Base-by-base conservation (phyloP, 1,140 invertebrate species). In the Hypsibius dujardini region DNA sequence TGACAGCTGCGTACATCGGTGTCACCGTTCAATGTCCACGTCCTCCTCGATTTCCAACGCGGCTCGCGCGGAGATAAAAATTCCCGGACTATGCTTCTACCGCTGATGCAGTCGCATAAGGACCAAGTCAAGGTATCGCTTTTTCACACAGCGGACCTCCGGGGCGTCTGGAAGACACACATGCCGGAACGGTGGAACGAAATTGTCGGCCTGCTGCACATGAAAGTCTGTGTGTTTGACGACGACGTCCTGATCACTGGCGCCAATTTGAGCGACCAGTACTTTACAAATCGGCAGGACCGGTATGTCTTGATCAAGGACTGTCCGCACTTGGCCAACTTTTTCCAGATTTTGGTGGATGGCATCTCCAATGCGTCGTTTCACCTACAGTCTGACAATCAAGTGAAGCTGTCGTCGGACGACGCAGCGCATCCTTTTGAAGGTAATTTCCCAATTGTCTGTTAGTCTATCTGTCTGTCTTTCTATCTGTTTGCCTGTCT, bases 151-250 rank as follows among this genome's bases (percentile, higher is more conserved):
- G 94, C 95, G 1, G 84, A 87, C 74, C 80, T 98, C n/a, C 82
- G 90, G 71, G 92, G 92, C 0, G 75, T 88, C 14, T 82, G 89
- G 46, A 91, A 90, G 74, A 83, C 82, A 72, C 76, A 88, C 1
- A 81, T 91, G 15, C 92, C 93, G 1, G 84, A 90, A 72, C 82
- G 91, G 40, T 82, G 77, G 77, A 96, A 97, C 80, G 95, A 98
- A 83, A 79, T 95, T 1, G 83, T 96, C 71, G 95, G 95, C 1
- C 79, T 98, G 1, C 92, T 96, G 76, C 96, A 99, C 75, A 95
- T 98, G 87, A 99, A 99, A 81, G 81, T 97, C 12, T 98, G 97
- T 76, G 83, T 98, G 72, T 90, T 95, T 78, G 96, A 99, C 82
- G 86, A 99, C 80, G 86, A 86, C 71, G 83, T 99, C 1, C 85